phyloP scores from a whole-genome alignment of 2,113 vertebrate genomes.

The Leucopsar rothschildi region DNA sequence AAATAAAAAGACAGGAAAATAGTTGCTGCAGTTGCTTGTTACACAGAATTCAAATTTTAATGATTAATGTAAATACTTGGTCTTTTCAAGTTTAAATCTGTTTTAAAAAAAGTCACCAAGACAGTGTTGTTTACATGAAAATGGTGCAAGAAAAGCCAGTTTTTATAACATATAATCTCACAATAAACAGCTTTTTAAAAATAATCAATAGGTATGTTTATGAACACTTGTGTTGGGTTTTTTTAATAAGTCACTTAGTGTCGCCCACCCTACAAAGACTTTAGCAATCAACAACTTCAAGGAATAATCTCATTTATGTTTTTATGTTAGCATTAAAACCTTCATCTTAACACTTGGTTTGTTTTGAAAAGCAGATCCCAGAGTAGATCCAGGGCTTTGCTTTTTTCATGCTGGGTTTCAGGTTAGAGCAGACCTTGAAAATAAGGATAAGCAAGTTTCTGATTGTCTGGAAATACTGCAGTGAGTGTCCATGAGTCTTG shows the following conservation, averaged over 20 bases:
- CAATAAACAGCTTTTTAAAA: neutral
- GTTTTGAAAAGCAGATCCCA: neutral
- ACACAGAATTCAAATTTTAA: neutral
- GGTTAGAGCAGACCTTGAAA: neutral
- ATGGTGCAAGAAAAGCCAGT: neutral
- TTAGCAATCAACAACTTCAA: neutral
- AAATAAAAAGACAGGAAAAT: neutral
- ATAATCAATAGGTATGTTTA: neutral
- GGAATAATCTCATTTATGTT: neutral
- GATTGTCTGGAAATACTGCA: neutral
- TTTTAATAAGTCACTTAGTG: neutral
- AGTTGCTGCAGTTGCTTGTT: neutral
- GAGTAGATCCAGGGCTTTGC: neutral
- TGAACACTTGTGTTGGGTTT: neutral
- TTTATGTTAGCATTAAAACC: neutral
- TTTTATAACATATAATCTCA: neutral
- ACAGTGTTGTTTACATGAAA: neutral
- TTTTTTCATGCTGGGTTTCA: neutral
- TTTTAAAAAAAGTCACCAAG: neutral
- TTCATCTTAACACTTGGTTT: neutral
- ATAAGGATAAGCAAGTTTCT: neutral
- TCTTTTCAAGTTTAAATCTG: neutral
- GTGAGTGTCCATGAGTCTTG: accelerated
- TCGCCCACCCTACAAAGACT: neutral
- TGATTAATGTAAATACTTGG: neutral